Evolutionary conservation across 2,888 invertebrate genomes (phyloP).

Genomic region (Petrolisthes manimaculis): DNA sequence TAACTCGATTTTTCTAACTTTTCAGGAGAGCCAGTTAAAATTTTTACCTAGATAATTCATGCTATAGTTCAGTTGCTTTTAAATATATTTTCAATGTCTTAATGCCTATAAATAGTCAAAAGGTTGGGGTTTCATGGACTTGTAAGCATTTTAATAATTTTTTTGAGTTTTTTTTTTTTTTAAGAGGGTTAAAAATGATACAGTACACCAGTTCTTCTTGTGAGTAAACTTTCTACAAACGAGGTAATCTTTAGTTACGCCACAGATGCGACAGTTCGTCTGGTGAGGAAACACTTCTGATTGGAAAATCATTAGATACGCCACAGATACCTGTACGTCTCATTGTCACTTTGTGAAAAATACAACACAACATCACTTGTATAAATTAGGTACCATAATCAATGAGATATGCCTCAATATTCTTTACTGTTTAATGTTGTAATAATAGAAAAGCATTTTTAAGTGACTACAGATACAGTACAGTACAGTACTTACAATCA

Average conservation of each 20-base stretch:
- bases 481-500: not conserved
- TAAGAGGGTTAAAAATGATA: not conserved
- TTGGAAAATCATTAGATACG: not conserved
- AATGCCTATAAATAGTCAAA: not conserved
- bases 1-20: no score
- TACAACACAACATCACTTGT: not conserved
- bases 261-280: not conserved
- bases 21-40: no score
- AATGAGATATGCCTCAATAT: not conserved
- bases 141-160: not conserved
- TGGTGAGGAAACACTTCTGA: not conserved
- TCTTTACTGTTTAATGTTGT: not conserved
- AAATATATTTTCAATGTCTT: not conserved
- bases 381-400: not conserved
- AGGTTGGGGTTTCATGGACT: not conserved
- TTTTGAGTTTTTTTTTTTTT: no score
- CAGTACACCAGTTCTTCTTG: no score
- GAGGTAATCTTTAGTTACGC: no score
- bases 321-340: no score
- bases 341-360: not conserved
- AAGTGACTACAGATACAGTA: not conserved
- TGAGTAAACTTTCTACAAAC: no score
- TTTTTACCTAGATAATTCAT: not conserved
- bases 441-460: not conserved
- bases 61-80: not conserved